Conservation (phyloP, 2,888 invertebrate species). For the Pristionchus maxplancki region DNA sequence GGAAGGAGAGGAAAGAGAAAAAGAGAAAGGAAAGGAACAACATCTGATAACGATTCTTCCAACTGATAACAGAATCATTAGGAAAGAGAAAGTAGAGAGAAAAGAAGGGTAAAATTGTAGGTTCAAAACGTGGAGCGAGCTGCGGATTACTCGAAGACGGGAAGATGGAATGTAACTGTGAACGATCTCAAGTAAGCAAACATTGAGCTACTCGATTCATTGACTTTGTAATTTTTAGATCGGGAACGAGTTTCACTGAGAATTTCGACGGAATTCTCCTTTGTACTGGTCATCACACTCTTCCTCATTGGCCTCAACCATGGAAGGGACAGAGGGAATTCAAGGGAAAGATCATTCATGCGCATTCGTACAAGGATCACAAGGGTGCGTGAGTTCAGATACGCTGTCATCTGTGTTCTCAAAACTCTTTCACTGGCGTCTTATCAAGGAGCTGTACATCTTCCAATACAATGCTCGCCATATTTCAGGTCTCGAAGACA, state of each 20-base stretch:
- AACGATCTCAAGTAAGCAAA: constrained; percentile 61
- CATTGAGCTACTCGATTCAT: too few species aligned
- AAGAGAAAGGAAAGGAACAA: background rate
- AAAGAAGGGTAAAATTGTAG: background rate
- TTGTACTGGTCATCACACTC: constrained; percentile 80
- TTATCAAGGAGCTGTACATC: background rate
- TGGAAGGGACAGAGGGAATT: constrained; percentile 71
- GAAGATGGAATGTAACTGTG: constrained; percentile 76
- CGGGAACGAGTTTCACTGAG: constrained; percentile 63
- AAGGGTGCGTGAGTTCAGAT: constrained; percentile 64
- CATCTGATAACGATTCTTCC: constrained; percentile 39
- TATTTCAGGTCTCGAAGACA: constrained; percentile 77
- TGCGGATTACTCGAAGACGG: constrained; percentile 75
- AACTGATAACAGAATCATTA: constrained; percentile 8
- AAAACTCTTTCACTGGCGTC: too few species aligned
- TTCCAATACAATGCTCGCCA: too few species aligned
- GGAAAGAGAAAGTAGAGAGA: background rate
- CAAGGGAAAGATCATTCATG: constrained; percentile 74
- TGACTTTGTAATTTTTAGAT: too few species aligned
- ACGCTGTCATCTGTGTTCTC: too few species aligned
- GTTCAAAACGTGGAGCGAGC: constrained; percentile 66
- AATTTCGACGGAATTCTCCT: constrained; percentile 80
- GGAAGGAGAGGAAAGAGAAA: background rate
- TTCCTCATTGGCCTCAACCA: constrained; percentile 78
- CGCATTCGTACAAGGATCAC: constrained; percentile 76